These are phyloP conservation scores for Agrenia bidenticulata DNA, from an alignment of 2,888 invertebrate genomes.

Conservation along the genomic window DNA sequence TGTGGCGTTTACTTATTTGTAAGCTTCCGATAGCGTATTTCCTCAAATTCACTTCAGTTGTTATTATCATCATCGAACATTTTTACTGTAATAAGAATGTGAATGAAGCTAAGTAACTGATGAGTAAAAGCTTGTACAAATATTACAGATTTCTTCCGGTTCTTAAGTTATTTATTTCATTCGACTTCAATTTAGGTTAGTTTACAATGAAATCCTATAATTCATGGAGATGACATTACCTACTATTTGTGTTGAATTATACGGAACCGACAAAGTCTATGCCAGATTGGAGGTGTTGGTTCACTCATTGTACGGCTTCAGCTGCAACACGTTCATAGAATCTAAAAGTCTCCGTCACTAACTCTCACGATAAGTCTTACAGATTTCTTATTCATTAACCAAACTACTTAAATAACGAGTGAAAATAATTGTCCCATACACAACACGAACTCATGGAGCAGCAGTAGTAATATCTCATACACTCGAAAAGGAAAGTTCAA, in stretches of 20 bases:
- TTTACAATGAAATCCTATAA: not conserved
- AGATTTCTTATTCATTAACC: no score
- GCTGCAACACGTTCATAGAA: no score
- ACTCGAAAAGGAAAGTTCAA: conserved; percentile 10
- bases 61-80: conserved; percentile 12
- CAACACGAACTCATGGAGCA: no score
- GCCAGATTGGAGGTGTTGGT: no score
- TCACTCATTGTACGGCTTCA: no score
- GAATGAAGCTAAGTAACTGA: conserved; percentile 15
- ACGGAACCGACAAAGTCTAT: no score
- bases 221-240: no score
- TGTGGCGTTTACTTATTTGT: conserved; percentile 3
- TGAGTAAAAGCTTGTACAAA: conserved; percentile 20
- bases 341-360: no score
- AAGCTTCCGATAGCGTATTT: conserved; percentile 2
- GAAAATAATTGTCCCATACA: no score
- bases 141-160: not conserved
- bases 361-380: no score
- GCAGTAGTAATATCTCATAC: not conserved
- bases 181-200: not conserved
- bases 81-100: conserved; percentile 20
- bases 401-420: no score
- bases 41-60: not conserved
- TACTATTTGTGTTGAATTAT: no score
- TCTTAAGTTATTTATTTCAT: not conserved